Evolutionary conservation across 2,888 invertebrate genomes (phyloP), one percentile per base, ranked within the genome.

Genomic region (Cepaea hortensis): DNA sequence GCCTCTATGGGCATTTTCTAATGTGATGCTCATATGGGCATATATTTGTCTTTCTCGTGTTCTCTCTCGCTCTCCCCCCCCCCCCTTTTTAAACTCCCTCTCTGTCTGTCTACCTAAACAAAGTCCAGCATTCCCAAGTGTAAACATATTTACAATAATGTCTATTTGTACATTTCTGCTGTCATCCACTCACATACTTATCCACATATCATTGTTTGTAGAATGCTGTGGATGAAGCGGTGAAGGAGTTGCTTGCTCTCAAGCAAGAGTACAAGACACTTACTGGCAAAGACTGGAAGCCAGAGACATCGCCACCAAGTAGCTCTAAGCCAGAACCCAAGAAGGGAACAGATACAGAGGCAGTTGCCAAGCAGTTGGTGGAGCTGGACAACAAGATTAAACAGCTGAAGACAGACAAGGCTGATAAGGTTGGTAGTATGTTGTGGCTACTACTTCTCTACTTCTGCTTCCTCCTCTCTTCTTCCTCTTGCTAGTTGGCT

Each of bases 181-280:
- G 23, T n/a, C 70, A 70, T n/a, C 20, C 6, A 6, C 35, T 35
- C 35, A 35, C 35, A 35, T 35, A 35, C 35, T 35, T 70, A 20
- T n/a, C 18, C 9, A 6, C 23, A 61, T 46, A 46, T 35, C 35
- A 7, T 48, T 3, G 18, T 80, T 72, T 48, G 6, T 87, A 93
- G 93, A 90, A 72, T 35, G 87, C 89, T 20, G 91, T 96, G 55
- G 96, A 96, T 76, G 94, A 93, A 48, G 96, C 95, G 89, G 96
- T 96, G 3, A 95, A 96, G 90, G 91, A 90, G 65, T 94, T 98
- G 3, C 93, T 97, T 35, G 95, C 95, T 13, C 94, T 98, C 1
- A 98, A 98, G 94, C 95, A 95, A 0, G 96, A 97, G 88, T 98
- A 96, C 94, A 98, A 97, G 94, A 94, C 95, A 13, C 92, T 95